Evolutionary conservation across 2,888 invertebrate species (phyloP).

Genomic region (Heteromyza rotundicornis): DNA sequence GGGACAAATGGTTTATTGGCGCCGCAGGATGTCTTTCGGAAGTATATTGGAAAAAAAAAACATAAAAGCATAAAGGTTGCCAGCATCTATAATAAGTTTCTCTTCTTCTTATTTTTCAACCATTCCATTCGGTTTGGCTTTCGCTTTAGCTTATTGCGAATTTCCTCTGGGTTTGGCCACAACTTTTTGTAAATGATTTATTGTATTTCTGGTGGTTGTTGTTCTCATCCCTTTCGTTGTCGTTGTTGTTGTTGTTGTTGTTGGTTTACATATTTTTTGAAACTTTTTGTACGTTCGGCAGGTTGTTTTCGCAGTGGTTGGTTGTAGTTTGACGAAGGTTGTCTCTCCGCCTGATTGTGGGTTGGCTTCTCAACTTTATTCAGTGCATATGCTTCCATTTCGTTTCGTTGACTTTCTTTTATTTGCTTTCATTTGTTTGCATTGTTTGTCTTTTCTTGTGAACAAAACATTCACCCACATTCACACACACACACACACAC

Average conservation of each 20-base stretch:
- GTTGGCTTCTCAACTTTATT: not conserved
- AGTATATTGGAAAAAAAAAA: not conserved
- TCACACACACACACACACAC: too few relatives aligned
- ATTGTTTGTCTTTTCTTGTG: too few relatives aligned
- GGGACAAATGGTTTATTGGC: slow-evolving; percentile 23
- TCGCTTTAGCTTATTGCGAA: not conserved
- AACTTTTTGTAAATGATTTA: slow-evolving; percentile 13
- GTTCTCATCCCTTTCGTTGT: not conserved
- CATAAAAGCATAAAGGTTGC: not conserved
- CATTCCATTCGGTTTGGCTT: not conserved
- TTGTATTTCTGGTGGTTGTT: slow-evolving; percentile 5
- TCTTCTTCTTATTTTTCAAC: not conserved
- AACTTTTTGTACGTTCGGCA: not conserved
- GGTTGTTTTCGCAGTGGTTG: not conserved
- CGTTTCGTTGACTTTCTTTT: too few relatives aligned
- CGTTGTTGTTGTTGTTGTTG: slow-evolving; percentile 5
- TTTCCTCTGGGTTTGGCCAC: not conserved
- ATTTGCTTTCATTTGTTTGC: not conserved
- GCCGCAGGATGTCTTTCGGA: slow-evolving; percentile 19
- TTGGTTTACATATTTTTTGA: not conserved
- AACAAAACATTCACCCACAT: too few relatives aligned
- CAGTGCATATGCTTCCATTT: not conserved
- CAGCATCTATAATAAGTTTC: slow-evolving; percentile 3
- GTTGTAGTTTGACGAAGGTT: not conserved
- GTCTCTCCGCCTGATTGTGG: not conserved